Evolutionary conservation across 2,113 vertebrate species (phyloP).

Genomic region (Condylura cristata): DNA sequence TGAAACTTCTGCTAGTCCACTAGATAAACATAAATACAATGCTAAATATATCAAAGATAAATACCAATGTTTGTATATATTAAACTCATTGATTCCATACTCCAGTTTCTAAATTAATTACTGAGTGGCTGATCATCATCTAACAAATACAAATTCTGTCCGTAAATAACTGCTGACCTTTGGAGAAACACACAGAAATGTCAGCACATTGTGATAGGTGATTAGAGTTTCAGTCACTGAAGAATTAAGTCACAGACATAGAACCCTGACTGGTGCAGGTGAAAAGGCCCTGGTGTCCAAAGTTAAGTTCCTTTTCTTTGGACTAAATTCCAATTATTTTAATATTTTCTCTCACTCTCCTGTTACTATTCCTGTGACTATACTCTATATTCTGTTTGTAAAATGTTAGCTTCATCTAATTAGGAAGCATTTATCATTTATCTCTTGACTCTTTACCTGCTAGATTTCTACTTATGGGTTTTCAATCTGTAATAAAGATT

Average conservation of each 20-base stretch:
- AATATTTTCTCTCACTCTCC: not conserved
- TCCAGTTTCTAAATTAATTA: not conserved
- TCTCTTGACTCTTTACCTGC: not conserved
- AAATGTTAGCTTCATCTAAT: not conserved
- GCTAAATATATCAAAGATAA: not conserved
- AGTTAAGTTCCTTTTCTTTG: not conserved
- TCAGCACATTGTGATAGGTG: fast-evolving
- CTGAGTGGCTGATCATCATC: not conserved
- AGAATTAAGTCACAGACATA: not conserved
- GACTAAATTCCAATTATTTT: not conserved
- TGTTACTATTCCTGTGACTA: not conserved
- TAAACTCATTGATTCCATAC: not conserved
- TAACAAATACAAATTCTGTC: not conserved
- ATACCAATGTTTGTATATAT: not conserved
- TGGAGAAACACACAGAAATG: fast-evolving
- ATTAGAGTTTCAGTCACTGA: not conserved
- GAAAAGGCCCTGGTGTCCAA: not conserved
- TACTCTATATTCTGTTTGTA: not conserved
- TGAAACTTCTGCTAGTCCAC: not conserved
- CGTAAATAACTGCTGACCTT: not conserved
- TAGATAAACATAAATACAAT: not conserved
- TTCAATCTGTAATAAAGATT: not conserved
- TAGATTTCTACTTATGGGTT: not conserved
- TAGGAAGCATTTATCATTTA: not conserved
- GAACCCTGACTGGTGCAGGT: not conserved